phyloP scores from a whole-genome alignment of 2,113 vertebrate genomes.

The Psammodynastes pulverulentus region DNA sequence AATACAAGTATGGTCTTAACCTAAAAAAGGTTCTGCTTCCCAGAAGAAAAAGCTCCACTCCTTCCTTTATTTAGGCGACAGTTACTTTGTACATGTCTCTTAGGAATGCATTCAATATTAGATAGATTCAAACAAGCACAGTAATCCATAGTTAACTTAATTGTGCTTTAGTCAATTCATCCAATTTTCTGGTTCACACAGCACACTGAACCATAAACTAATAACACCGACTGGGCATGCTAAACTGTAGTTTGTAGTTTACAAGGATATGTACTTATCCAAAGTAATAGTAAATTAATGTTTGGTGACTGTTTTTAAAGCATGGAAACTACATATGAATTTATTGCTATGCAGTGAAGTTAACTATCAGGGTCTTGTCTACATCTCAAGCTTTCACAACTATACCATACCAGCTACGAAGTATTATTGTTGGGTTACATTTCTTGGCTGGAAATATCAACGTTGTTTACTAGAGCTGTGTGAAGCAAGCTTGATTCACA shows the following conservation, averaged over 20 bases:
- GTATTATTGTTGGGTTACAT: background rate
- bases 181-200: background rate
- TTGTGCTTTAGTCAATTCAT: background rate
- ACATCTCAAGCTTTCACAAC: background rate
- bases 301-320: background rate
- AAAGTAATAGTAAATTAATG: background rate
- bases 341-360: background rate
- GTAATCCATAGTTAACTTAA: background rate
- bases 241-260: background rate
- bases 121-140: background rate
- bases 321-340: background rate
- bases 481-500: background rate
- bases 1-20: background rate
- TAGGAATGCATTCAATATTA: background rate
- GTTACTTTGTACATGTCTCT: background rate
- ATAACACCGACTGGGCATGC: background rate
- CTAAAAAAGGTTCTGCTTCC: background rate
- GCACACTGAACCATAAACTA: background rate
- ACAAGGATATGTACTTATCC: background rate
- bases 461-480: background rate
- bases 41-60: background rate
- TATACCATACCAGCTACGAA: background rate
- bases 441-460: background rate
- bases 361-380: background rate
- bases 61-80: background rate